Evolutionary conservation across 1,140 invertebrate genomes (phyloP), one percentile per base, ranked within the genome.

Genomic region (Pseudoatta argentina): DNA sequence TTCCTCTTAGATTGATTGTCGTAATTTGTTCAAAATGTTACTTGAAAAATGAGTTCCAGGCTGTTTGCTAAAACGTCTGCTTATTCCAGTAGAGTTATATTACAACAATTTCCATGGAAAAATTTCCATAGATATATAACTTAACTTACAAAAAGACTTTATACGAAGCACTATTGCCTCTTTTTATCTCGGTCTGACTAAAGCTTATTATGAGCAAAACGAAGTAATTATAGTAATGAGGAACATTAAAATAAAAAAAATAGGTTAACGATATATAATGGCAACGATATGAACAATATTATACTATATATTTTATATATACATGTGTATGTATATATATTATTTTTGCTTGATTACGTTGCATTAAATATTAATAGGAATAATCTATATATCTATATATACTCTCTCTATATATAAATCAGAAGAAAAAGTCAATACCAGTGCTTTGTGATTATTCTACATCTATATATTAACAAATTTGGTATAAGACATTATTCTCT

Each of bases 11-110:
- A 55, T 61, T 39, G 16, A 61, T 39, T 5, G 24, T 30, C 14
- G 27, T 10, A 24, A 71, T 77, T 75, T 44, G 55, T 39, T 24
- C 21, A 10, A 21, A 39, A 64, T n/a, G 0, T 39, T 59, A 59
- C 30, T 75, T 16, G 7, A 75, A 76, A 24, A 76, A 39, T 61
- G 44, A 30, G 16, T 16, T 39, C 1, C 7, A 67, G 55, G 14
- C 6, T 14, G 53, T 55, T 69, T 81, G 66, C 21, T 16, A 24
- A 81, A 69, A 69, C 18, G 6, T 69, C 3, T 71, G 16, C 16
- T 67, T 21, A 21, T 10, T 44, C 0, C 6, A 53, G n/a, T 27
- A n/a, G 24, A 69, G 10, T 24, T 39, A 14, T 48, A 57, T 18
- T 10, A 21, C 21, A 55, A 57, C n/a, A 57, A n/a, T 44, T 57